Evolutionary conservation across 1,140 invertebrate genomes (phyloP).

Genomic region (Cydia fagiglandana): DNA sequence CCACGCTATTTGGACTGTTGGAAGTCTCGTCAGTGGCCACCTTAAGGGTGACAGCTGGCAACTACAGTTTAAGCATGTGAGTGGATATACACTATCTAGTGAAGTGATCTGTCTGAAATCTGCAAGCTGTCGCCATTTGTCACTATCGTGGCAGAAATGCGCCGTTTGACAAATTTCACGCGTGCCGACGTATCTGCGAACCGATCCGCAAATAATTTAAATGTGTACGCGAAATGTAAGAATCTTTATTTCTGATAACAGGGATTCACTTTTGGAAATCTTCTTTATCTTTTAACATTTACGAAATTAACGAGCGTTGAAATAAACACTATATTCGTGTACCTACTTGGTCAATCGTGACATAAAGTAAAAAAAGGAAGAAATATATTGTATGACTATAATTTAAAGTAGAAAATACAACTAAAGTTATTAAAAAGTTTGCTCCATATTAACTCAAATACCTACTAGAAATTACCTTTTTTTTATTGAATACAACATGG

Average conservation of each 20-base stretch:
- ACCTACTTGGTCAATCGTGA: too few relatives aligned
- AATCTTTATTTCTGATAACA: background rate
- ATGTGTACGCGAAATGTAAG: constrained; percentile 13
- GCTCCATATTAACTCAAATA: too few relatives aligned
- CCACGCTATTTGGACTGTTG: too few relatives aligned
- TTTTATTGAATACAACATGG: too few relatives aligned
- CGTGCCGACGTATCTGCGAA: constrained; percentile 7
- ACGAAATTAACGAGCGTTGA: background rate
- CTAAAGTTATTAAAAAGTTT: too few relatives aligned
- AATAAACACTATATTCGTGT: background rate
- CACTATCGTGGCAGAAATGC: background rate
- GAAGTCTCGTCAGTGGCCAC: too few relatives aligned
- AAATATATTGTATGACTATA: too few relatives aligned
- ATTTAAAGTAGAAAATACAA: too few relatives aligned
- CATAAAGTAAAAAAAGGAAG: too few relatives aligned
- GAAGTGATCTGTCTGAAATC: background rate
- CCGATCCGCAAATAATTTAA: constrained; percentile 7
- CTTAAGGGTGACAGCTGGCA: too few relatives aligned
- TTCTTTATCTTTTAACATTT: background rate
- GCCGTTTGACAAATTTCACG: constrained; percentile 5
- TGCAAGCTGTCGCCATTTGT: background rate
- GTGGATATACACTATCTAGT: background rate
- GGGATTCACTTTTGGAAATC: background rate
- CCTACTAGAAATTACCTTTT: too few relatives aligned
- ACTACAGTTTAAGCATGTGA: too few relatives aligned